Percentiles rank a stretch among this genome's conserved stretches.
Evolutionary conservation across 1,140 invertebrate species (phyloP).

Genomic region (Watersipora subatra): DNA sequence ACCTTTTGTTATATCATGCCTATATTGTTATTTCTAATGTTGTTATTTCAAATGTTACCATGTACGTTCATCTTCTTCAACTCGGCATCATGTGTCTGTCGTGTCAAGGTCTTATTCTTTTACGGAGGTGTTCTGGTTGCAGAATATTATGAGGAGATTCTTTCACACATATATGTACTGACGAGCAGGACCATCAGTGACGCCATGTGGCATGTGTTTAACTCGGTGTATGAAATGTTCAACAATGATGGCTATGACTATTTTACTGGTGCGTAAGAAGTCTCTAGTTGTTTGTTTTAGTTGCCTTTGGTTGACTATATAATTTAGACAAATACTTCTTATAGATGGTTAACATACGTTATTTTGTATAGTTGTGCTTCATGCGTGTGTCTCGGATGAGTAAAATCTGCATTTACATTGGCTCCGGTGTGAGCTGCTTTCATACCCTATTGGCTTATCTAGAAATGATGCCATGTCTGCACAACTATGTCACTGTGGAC

Average conservation of each 20-base stretch:
- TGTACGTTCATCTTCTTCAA: too few species aligned
- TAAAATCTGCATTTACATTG: background rate
- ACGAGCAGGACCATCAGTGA: constrained; percentile 73
- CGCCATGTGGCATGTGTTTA: constrained; percentile 91
- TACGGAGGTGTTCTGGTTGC: constrained; percentile 19
- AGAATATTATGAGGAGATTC: constrained; percentile 67
- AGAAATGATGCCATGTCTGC: constrained; percentile 96
- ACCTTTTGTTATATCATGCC: too few species aligned
- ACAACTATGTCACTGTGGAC: constrained; percentile 94
- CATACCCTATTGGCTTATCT: constrained; percentile 12
- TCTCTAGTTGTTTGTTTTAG: too few species aligned
- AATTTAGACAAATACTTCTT: too few species aligned
- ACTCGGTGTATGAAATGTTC: constrained; percentile 74
- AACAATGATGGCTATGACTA: constrained; percentile 89
- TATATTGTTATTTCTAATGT: too few species aligned
- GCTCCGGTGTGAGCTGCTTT: background rate
- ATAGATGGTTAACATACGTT: too few species aligned
- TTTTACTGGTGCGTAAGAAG: constrained; percentile 57
- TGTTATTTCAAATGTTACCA: too few species aligned
- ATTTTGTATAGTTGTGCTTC: too few species aligned
- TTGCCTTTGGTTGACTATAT: too few species aligned
- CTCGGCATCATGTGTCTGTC: too few species aligned
- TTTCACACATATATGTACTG: constrained; percentile 80
- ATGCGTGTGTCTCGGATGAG: too few species aligned
- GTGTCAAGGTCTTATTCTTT: too few species aligned